Evolutionary conservation across 92 coral and sea anemone species (phyloP).

Genomic region (Zoanthus sociatus): DNA sequence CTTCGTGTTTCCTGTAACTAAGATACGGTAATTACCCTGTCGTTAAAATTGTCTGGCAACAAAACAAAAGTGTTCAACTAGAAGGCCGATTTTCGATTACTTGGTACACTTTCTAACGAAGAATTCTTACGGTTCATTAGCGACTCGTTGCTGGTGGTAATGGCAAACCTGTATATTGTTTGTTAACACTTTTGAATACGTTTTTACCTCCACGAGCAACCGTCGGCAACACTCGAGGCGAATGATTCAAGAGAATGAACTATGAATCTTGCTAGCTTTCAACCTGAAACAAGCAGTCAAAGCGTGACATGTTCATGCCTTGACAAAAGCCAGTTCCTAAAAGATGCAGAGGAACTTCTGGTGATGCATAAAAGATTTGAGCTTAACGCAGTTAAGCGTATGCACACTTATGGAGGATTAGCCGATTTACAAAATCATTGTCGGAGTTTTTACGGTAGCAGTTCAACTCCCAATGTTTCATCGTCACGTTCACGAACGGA

Average conservation of each 20-base stretch:
- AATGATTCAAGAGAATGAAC: background rate
- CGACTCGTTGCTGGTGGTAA: slow-evolving; percentile 10
- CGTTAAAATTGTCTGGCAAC: background rate
- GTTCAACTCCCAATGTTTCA: slow-evolving; percentile 4
- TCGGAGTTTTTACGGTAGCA: background rate
- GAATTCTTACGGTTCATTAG: slow-evolving; percentile 19
- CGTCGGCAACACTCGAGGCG: background rate
- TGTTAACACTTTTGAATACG: background rate
- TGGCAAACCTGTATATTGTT: background rate
- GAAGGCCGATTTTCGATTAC: background rate
- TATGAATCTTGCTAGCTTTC: background rate
- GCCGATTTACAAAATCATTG: slow-evolving; percentile 46
- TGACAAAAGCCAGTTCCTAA: slow-evolving; percentile 11
- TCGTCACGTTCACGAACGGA: background rate
- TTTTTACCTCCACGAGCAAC: background rate
- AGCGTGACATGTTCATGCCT: background rate
- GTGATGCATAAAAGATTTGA: slow-evolving; percentile 85
- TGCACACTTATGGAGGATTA: slow-evolving; percentile 79
- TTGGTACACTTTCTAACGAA: background rate
- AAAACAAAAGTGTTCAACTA: background rate
- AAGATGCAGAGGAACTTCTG: slow-evolving; percentile 59
- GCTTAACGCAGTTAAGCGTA: slow-evolving; percentile 73
- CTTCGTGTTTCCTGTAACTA: background rate
- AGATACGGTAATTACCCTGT: background rate
- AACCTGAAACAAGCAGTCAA: background rate